These are phyloP conservation scores for Cuculus canorus DNA, from an alignment of 2,797 vertebrate species.

Conservation along the genomic window DNA sequence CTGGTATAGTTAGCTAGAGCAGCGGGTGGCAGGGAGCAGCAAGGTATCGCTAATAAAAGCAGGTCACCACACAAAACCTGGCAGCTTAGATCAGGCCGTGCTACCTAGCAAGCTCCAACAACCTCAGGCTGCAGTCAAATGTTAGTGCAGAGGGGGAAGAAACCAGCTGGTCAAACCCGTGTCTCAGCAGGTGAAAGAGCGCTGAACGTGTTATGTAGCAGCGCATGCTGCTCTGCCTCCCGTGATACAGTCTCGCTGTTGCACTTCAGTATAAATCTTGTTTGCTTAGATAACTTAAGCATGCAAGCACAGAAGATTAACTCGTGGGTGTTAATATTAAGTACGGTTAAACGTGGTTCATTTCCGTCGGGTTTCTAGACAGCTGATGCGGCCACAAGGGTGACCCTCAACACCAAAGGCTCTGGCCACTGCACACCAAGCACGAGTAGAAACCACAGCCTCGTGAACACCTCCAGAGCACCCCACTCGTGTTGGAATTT, in stretches of 20 bases:
- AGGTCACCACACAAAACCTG: not conserved
- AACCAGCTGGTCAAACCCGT: not conserved
- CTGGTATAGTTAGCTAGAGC: not conserved
- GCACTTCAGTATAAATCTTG: not conserved
- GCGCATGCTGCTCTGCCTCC: not conserved
- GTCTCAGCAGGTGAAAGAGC: not conserved
- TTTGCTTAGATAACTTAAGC: not conserved
- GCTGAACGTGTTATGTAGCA: fast-evolving
- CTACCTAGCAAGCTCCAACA: not conserved
- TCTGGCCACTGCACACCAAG: not conserved
- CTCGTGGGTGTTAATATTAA: not conserved
- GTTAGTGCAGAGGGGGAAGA: not conserved
- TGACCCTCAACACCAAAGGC: not conserved
- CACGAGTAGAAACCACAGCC: not conserved
- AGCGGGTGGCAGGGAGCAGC: not conserved
- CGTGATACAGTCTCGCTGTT: fast-evolving
- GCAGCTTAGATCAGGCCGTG: not conserved
- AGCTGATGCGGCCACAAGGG: fast-evolving
- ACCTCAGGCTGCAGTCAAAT: not conserved
- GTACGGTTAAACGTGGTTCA: not conserved
- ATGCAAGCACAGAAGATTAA: not conserved
- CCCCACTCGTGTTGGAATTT: too few relatives aligned
- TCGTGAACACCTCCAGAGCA: not conserved
- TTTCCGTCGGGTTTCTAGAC: not conserved
- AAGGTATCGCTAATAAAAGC: not conserved